Conservation (phyloP, 2,797 vertebrate genomes). For the Sardinella longiceps region DNA sequence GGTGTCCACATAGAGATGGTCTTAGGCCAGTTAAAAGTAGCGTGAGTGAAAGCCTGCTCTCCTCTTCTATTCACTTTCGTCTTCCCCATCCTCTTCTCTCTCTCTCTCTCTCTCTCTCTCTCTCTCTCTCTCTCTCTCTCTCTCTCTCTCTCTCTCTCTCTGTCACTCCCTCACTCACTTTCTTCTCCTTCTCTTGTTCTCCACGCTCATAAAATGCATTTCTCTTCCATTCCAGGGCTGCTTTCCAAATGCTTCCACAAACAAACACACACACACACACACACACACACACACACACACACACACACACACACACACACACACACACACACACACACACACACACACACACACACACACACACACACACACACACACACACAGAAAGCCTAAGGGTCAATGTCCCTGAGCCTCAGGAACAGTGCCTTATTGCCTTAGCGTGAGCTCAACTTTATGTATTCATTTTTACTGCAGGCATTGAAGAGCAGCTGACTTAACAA, state of each 20-base stretch:
- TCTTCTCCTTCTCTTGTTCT: not conserved
- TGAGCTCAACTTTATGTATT: slow-evolving; percentile 19
- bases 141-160: not conserved
- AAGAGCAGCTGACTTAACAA: slow-evolving; percentile 18
- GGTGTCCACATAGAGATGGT: not conserved
- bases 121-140: not conserved
- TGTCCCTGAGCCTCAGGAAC: not conserved
- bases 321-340: slow-evolving; percentile 27
- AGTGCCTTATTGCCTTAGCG: not conserved
- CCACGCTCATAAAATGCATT: not conserved
- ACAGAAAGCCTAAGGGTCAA: not conserved
- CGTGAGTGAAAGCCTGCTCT: not conserved
- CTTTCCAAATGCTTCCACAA: not conserved
- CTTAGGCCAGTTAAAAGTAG: not conserved
- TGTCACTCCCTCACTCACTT: no score
- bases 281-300: slow-evolving; percentile 37
- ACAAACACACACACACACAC: no score
- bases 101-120: not conserved
- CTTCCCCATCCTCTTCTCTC: not conserved
- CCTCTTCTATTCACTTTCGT: not conserved
- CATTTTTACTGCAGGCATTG: slow-evolving; percentile 18
- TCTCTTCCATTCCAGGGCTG: not conserved
- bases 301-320: slow-evolving; percentile 36
- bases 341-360: slow-evolving; percentile 35
- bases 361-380: slow-evolving; percentile 18